These are phyloP conservation scores for Grammomys dolichurus DNA, from an alignment of 2,113 vertebrate genomes.

Conservation along the genomic window DNA sequence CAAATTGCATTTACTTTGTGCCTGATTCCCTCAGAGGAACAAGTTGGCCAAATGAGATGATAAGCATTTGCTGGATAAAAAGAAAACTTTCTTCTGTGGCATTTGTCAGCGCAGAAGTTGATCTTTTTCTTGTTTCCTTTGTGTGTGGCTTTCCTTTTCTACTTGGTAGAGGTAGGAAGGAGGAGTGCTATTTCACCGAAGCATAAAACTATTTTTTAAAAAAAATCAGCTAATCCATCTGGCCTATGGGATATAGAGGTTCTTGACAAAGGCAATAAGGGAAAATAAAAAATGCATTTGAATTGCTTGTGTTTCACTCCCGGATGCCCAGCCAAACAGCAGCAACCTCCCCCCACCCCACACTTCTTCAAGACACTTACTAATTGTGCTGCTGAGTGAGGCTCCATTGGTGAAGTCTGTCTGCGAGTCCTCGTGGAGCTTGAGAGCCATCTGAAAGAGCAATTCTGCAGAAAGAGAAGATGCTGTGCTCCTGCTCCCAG, in stretches of 20 bases:
- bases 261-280: constrained; percentile 76
- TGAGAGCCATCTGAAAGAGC: constrained; percentile 81
- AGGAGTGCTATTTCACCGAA: constrained; percentile 26
- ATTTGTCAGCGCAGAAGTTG: background rate
- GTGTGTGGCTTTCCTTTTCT: constrained; percentile 16
- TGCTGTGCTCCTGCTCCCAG: constrained; percentile 77
- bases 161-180: background rate
- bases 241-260: constrained; percentile 20
- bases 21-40: constrained; percentile 41
- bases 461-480: constrained; percentile 77
- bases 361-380: constrained; percentile 56
- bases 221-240: constrained; percentile 50
- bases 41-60: constrained; percentile 76
- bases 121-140: constrained; percentile 14
- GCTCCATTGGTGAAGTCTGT: constrained; percentile 66
- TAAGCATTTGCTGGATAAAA: constrained; percentile 70
- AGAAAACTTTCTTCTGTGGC: constrained; percentile 44
- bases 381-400: constrained; percentile 80
- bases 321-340: constrained; percentile 69
- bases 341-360: constrained; percentile 59
- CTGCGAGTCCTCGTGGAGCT: constrained; percentile 66
- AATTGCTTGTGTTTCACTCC: constrained; percentile 69
- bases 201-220: constrained; percentile 36
- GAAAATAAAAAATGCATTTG: constrained; percentile 75
- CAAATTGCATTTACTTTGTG: constrained; percentile 78